A percentile compares a stretch with the other conserved stretches of the same genome.
phyloP scores from a whole-genome alignment of 1,140 invertebrate species.

The Hypsibius dujardini region DNA sequence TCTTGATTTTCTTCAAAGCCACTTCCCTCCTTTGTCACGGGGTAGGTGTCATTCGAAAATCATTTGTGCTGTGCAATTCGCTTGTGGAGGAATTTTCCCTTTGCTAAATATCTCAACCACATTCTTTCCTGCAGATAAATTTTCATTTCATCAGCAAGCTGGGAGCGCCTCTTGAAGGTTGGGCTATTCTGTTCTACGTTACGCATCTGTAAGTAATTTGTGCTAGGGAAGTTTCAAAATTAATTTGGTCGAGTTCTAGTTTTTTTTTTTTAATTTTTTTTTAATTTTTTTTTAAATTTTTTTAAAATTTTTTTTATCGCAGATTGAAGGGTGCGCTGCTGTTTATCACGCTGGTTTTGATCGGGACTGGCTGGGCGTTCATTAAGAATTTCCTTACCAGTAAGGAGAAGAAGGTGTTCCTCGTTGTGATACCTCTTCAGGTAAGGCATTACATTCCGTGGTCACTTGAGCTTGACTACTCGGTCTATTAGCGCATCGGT shows the following conservation, averaged over 20 bases:
- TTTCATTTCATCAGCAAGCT: constrained; percentile 85
- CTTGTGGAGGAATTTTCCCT: no score
- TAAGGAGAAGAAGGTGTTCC: constrained; percentile 93
- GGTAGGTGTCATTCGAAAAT: constrained; percentile 25
- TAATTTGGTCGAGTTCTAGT: constrained; percentile 17
- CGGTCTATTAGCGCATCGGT: constrained; percentile 11
- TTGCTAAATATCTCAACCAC: not conserved
- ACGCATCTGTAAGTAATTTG: constrained; percentile 60
- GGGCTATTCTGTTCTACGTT: constrained; percentile 91
- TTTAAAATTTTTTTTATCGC: constrained; percentile 30
- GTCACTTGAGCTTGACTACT: constrained; percentile 16
- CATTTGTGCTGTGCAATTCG: no score
- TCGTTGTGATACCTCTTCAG: constrained; percentile 91
- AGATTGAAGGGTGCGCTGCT: constrained; percentile 71
- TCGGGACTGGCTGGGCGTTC: constrained; percentile 96
- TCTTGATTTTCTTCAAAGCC: constrained; percentile 76
- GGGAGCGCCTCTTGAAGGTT: constrained; percentile 82
- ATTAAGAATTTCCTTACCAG: constrained; percentile 92
- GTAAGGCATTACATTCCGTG: constrained; percentile 35
- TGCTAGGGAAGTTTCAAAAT: constrained; percentile 10
- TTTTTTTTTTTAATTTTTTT: no score
- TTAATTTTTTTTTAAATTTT: no score
- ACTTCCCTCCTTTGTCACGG: constrained; percentile 82
- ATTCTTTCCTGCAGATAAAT: constrained; percentile 46
- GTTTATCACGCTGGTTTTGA: constrained; percentile 85